Conservation (phyloP, 2,888 invertebrate species). For the Mycalesis mineus region DNA sequence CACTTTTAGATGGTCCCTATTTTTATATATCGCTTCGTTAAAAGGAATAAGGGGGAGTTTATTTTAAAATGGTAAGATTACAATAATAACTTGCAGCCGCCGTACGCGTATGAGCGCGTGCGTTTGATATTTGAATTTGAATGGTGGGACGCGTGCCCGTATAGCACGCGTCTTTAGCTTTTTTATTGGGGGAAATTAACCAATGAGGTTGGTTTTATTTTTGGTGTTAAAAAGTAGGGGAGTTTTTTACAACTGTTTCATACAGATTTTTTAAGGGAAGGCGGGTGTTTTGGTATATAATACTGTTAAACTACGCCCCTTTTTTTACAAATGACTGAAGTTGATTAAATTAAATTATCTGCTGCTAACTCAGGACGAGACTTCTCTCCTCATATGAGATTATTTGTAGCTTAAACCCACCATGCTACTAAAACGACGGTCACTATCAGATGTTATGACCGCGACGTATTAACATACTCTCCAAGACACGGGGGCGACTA, state of each 20-base stretch:
- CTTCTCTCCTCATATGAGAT: too few relatives aligned
- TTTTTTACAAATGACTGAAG: neutral
- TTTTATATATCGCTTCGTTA: slow-evolving; percentile 16
- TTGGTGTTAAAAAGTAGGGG: slow-evolving; percentile 60
- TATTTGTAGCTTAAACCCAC: too few relatives aligned
- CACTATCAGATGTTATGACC: too few relatives aligned
- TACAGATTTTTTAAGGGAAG: slow-evolving; percentile 44
- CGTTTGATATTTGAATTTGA: slow-evolving; percentile 67
- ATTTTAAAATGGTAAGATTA: slow-evolving; percentile 51
- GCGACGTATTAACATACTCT: too few relatives aligned
- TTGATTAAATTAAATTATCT: too few relatives aligned
- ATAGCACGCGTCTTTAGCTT: slow-evolving; percentile 67
- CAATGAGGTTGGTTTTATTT: slow-evolving; percentile 57
- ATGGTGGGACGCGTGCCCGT: slow-evolving; percentile 58
- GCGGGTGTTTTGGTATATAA: slow-evolving; percentile 39
- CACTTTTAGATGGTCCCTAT: slow-evolving; percentile 39
- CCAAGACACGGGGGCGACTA: too few relatives aligned
- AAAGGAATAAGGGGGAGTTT: slow-evolving; percentile 34
- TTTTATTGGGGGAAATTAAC: slow-evolving; percentile 64
- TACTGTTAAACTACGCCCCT: neutral
- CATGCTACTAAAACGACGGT: too few relatives aligned
- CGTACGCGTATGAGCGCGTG: slow-evolving; percentile 62
- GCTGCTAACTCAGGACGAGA: too few relatives aligned
- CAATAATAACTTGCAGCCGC: slow-evolving; percentile 71
- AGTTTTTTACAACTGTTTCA: slow-evolving; percentile 48